These are phyloP conservation scores for Vollenhovia emeryi DNA, from an alignment of 1,140 invertebrate genomes.

Conservation along the genomic window DNA sequence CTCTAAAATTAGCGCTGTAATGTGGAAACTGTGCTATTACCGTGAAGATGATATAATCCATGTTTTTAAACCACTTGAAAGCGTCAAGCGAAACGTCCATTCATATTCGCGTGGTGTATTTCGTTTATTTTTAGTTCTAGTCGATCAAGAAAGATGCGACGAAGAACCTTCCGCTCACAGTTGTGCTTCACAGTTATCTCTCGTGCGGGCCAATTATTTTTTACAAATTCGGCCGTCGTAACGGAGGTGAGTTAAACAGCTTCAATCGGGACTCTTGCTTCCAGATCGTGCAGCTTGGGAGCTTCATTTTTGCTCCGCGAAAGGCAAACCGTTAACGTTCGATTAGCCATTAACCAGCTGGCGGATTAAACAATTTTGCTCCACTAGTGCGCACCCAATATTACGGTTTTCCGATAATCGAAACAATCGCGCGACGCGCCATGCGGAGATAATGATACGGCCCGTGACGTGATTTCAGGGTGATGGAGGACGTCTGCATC, in stretches of 20 bases:
- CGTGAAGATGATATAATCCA: background rate
- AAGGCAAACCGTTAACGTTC: background rate
- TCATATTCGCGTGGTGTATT: background rate
- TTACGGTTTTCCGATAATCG: constrained; percentile 46
- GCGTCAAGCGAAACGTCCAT: background rate
- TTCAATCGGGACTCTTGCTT: background rate
- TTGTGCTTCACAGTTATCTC: too few relatives aligned
- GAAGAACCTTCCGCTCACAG: too few relatives aligned
- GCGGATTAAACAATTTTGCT: constrained; percentile 32
- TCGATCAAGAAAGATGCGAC: background rate
- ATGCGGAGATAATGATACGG: constrained; percentile 11
- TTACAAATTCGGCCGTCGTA: background rate
- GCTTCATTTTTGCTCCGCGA: background rate
- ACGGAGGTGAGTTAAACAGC: background rate
- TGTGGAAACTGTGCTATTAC: background rate
- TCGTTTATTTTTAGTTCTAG: background rate
- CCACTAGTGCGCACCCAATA: background rate
- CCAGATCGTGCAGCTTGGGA: background rate
- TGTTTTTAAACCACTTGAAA: constrained; percentile 12
- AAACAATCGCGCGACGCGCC: constrained; percentile 21
- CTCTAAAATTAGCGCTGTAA: constrained; percentile 27
- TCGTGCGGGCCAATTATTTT: too few relatives aligned
- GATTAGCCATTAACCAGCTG: background rate
- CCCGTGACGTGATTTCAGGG: constrained; percentile 6
- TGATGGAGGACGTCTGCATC: constrained; percentile 21